Evolutionary conservation across 2,797 vertebrate species (phyloP).

Genomic region (Pseudomugil gertrudae): DNA sequence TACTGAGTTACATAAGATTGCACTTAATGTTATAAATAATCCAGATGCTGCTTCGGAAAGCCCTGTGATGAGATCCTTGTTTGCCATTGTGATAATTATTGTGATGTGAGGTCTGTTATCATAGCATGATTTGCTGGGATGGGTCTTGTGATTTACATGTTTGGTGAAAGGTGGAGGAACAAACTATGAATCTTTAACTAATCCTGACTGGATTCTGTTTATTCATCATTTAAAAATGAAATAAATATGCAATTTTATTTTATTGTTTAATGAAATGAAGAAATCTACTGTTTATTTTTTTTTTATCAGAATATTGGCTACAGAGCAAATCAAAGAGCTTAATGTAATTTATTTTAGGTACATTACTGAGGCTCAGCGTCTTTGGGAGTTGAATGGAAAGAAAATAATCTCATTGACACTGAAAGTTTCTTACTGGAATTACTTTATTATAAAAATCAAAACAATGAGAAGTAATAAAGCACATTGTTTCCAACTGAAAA

Average conservation of each 20-base stretch:
- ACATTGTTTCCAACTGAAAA: slow-evolving; percentile 25
- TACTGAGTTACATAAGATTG: background rate
- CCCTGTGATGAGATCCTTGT: background rate
- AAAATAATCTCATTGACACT: slow-evolving; percentile 28
- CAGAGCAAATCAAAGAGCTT: background rate
- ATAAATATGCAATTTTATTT: background rate
- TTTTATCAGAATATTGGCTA: background rate
- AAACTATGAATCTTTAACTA: background rate
- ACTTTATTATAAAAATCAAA: slow-evolving; percentile 47
- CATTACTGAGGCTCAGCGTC: background rate
- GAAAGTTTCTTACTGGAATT: slow-evolving; percentile 37
- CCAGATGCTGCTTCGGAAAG: background rate
- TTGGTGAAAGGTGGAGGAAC: background rate
- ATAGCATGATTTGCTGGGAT: background rate
- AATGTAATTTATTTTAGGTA: background rate
- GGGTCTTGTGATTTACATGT: background rate
- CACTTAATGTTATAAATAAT: background rate
- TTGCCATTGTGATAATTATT: background rate
- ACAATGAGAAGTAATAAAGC: slow-evolving; percentile 22
- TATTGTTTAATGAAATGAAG: background rate
- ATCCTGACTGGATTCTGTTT: background rate
- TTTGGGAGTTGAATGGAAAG: slow-evolving; percentile 18
- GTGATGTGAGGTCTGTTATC: background rate
- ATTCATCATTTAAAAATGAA: background rate
- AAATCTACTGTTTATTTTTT: background rate